phyloP scores from a whole-genome alignment of 2,113 vertebrate genomes.

The Hydropotes inermis region DNA sequence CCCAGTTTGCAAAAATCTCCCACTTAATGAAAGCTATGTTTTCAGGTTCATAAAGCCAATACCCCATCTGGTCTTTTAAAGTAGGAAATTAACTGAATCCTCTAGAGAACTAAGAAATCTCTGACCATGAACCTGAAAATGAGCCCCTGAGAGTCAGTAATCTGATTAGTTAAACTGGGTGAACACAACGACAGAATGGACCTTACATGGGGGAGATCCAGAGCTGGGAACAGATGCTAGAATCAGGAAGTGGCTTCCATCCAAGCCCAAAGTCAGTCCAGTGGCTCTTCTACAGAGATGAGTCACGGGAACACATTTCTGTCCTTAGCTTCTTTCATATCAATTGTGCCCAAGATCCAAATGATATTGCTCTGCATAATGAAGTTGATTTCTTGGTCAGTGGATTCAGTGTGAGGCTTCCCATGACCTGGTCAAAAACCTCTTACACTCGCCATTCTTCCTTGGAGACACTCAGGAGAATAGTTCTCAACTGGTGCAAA shows the following conservation, averaged over 20 bases:
- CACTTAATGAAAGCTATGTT: conserved; percentile 56
- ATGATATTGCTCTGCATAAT: neutral
- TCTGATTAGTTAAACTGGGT: conserved; percentile 73
- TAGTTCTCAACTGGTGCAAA: neutral
- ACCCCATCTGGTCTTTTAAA: conserved; percentile 71
- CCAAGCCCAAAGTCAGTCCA: conserved; percentile 50
- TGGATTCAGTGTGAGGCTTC: neutral
- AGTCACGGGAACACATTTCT: conserved; percentile 27
- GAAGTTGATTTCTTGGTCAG: neutral
- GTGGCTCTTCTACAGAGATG: conserved; percentile 41
- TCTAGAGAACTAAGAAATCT: conserved; percentile 67
- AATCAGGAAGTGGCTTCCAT: conserved; percentile 54
- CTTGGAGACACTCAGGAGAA: neutral
- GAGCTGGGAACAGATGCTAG: conserved; percentile 62
- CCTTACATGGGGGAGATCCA: conserved; percentile 49
- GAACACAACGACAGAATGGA: conserved; percentile 40
- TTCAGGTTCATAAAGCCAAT: conserved; percentile 68
- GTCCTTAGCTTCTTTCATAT: conserved; percentile 47
- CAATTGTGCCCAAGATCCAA: neutral
- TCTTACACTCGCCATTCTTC: neutral
- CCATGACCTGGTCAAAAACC: neutral
- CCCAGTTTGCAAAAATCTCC: conserved; percentile 52
- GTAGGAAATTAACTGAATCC: conserved; percentile 66
- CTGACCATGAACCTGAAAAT: conserved; percentile 74
- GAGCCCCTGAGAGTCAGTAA: conserved; percentile 66